phyloP scores from a whole-genome alignment of 2,888 invertebrate genomes.

The Brachyopa scutellaris region DNA sequence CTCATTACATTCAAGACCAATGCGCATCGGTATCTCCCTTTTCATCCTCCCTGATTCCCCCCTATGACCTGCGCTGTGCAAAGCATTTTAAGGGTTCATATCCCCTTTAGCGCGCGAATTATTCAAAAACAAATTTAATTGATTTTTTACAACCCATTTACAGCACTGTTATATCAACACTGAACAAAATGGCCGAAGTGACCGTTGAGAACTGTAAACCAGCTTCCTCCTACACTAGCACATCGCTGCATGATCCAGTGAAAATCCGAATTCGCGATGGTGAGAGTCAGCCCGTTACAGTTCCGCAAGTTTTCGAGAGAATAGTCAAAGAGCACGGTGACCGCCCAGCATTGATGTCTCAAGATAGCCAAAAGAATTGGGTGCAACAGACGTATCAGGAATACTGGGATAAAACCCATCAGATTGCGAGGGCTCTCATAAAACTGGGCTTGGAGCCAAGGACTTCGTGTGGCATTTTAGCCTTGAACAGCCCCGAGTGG shows the following conservation, averaged over 20 bases:
- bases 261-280: constrained; percentile 84
- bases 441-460: constrained; percentile 89
- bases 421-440: constrained; percentile 90
- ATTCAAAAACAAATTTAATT: no score
- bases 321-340: constrained; percentile 85
- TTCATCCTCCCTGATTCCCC: no score
- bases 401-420: constrained; percentile 88
- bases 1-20: no score
- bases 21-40: no score
- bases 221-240: constrained; percentile 83
- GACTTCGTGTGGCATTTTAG: constrained; percentile 92
- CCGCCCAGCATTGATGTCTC: constrained; percentile 85
- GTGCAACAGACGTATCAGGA: constrained; percentile 87
- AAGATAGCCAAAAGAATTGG: constrained; percentile 83
- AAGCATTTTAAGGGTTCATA: no score
- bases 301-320: constrained; percentile 87
- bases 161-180: no score
- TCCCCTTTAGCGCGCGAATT: no score
- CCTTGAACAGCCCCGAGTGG: constrained; percentile 96
- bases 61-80: no score
- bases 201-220: constrained; percentile 82
- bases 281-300: constrained; percentile 85
- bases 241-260: constrained; percentile 85
- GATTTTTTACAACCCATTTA: no score
- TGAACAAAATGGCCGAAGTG: not conserved